These are phyloP conservation scores for Notolepis coatsorum DNA, from an alignment of 2,797 vertebrate species.

Conservation along the genomic window DNA sequence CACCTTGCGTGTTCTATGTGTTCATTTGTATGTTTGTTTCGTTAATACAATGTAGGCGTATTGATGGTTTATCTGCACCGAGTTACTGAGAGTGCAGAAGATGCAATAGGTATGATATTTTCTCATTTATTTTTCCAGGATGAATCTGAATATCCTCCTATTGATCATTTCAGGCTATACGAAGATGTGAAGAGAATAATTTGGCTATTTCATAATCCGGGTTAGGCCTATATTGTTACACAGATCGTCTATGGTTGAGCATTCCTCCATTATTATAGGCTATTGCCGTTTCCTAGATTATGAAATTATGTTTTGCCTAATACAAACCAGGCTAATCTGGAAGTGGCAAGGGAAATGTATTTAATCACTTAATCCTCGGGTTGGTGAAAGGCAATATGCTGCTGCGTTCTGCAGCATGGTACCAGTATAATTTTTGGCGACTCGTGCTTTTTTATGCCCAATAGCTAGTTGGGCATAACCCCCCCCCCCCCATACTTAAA, in stretches of 20 bases:
- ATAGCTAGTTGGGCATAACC: neutral
- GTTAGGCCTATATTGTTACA: constrained; percentile 32
- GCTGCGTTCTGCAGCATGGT: constrained; percentile 6
- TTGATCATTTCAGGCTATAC: too few relatives aligned
- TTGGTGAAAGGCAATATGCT: constrained; percentile 23
- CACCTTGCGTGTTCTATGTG: neutral
- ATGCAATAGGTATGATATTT: neutral
- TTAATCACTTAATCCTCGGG: constrained; percentile 59
- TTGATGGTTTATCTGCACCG: constrained; percentile 13
- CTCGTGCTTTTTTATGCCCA: constrained; percentile 1
- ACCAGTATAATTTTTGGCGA: neutral
- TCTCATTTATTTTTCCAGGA: neutral
- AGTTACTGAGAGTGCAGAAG: constrained; percentile 3
- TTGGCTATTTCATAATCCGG: constrained; percentile 1
- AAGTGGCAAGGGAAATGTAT: constrained; percentile 53
- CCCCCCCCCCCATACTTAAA: constrained; percentile 19
- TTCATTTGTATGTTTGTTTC: neutral
- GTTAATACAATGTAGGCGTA: neutral
- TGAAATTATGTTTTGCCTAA: constrained; percentile 45
- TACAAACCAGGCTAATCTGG: constrained; percentile 58
- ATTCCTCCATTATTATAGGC: neutral
- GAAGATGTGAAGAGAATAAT: too few relatives aligned
- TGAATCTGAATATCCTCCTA: too few relatives aligned
- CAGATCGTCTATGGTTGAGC: constrained; percentile 16
- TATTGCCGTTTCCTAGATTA: constrained; percentile 33